Evolutionary conservation across 2,888 invertebrate genomes (phyloP).

Genomic region (Gortyna flavago): DNA sequence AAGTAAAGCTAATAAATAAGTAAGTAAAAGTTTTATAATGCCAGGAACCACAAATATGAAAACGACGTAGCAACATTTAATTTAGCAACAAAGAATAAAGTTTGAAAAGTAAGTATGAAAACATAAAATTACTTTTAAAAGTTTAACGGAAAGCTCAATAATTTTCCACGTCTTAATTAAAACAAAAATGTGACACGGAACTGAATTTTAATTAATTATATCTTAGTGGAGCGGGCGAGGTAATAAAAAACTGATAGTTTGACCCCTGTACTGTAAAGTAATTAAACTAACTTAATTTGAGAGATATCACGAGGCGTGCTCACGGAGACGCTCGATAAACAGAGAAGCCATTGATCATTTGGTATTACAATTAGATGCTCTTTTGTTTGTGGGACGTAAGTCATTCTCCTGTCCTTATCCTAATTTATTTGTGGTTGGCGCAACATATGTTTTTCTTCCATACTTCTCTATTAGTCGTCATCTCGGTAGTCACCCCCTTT

Average conservation of each 20-base stretch:
- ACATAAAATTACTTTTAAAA: not conserved
- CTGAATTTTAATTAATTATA: slow-evolving; percentile 59
- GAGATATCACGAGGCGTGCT: slow-evolving; percentile 40
- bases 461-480: not conserved
- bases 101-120: too few species aligned
- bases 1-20: not conserved
- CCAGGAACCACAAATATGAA: not conserved
- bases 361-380: not conserved
- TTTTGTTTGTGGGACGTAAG: not conserved
- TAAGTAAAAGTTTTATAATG: not conserved
- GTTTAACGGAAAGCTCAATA: slow-evolving; percentile 15
- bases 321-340: slow-evolving; percentile 41
- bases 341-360: slow-evolving; percentile 18
- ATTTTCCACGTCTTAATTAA: slow-evolving; percentile 57
- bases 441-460: not conserved
- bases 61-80: not conserved
- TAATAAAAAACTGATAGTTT: slow-evolving; percentile 61
- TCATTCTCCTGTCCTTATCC: too few species aligned
- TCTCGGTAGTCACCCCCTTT: not conserved
- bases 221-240: slow-evolving; percentile 60
- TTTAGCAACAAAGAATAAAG: not conserved
- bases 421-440: not conserved
- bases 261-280: slow-evolving; percentile 49
- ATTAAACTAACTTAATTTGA: slow-evolving; percentile 63
- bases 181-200: slow-evolving; percentile 61